phyloP scores from a whole-genome alignment of 2,113 vertebrate genomes.

The Hippocampus zosterae region DNA sequence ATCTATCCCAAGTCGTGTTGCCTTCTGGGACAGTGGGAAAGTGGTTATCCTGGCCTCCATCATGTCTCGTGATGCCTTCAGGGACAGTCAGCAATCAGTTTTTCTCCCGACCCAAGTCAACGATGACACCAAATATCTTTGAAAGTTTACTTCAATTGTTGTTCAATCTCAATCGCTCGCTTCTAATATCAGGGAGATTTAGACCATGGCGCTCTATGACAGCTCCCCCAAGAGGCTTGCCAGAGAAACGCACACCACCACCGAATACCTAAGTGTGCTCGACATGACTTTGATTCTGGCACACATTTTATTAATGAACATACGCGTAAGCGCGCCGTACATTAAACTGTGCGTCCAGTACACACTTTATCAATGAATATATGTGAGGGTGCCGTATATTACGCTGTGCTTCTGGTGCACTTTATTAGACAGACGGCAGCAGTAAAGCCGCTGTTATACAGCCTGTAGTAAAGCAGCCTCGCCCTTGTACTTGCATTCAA shows the following conservation, averaged over 20 bases:
- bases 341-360: neutral
- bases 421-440: conserved; percentile 6
- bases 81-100: neutral
- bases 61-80: neutral
- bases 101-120: too few relatives aligned
- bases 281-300: neutral
- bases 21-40: too few relatives aligned
- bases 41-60: too few relatives aligned
- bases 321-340: neutral
- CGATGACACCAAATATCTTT: too few relatives aligned
- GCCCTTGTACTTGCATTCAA: conserved; percentile 32
- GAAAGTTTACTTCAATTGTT: too few relatives aligned
- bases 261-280: neutral
- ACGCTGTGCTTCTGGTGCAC: neutral
- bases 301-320: neutral
- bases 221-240: neutral
- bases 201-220: neutral
- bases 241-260: neutral
- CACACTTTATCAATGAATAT: neutral
- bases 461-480: conserved; percentile 8
- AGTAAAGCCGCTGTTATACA: conserved; percentile 21
- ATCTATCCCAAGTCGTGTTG: neutral
- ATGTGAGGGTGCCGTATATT: neutral
- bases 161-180: neutral
- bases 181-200: neutral